phyloP scores from a whole-genome alignment of 2,113 vertebrate genomes.

The Phycodurus eques region DNA sequence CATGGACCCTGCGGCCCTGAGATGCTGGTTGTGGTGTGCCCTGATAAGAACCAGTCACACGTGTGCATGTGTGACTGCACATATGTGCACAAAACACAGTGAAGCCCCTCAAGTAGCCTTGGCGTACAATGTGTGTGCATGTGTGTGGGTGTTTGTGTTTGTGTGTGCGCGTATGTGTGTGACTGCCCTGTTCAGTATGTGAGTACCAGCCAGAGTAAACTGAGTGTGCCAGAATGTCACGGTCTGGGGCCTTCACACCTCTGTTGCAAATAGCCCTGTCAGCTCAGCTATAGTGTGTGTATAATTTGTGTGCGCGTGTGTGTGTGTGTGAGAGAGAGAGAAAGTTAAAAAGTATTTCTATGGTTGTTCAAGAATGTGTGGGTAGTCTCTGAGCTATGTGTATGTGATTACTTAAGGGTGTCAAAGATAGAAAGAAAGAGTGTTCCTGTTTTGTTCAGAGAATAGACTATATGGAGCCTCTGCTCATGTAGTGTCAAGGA shows the following conservation, averaged over 20 bases:
- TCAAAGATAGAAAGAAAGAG: constrained; percentile 22
- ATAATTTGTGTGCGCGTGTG: constrained; percentile 7
- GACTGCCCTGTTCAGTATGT: constrained; percentile 48
- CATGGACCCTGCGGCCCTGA: constrained; percentile 48
- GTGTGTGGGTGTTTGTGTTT: constrained; percentile 27
- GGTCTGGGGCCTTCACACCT: constrained; percentile 60
- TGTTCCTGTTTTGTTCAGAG: constrained; percentile 23
- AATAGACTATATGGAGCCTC: constrained; percentile 20
- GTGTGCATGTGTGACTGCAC: constrained; percentile 25
- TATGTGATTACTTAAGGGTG: constrained; percentile 24
- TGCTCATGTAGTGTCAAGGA: constrained; percentile 23
- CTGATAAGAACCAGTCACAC: constrained; percentile 68
- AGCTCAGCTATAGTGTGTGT: constrained; percentile 33
- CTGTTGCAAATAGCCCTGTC: constrained; percentile 62
- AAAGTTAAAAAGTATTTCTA: constrained; percentile 35
- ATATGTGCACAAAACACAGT: constrained; percentile 39
- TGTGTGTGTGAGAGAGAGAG: constrained; percentile 4
- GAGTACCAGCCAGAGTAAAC: constrained; percentile 57
- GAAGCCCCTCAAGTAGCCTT: constrained; percentile 56
- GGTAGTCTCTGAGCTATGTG: constrained; percentile 24
- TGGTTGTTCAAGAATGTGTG: constrained; percentile 44
- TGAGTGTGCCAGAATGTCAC: constrained; percentile 64
- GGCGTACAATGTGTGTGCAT: constrained; percentile 45
- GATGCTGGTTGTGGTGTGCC: constrained; percentile 65
- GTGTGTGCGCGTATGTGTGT: constrained; percentile 25